Percentiles rank a stretch among this genome's conserved stretches.
phyloP scores from a whole-genome alignment of 2,113 vertebrate species.

The Rhea pennata region DNA sequence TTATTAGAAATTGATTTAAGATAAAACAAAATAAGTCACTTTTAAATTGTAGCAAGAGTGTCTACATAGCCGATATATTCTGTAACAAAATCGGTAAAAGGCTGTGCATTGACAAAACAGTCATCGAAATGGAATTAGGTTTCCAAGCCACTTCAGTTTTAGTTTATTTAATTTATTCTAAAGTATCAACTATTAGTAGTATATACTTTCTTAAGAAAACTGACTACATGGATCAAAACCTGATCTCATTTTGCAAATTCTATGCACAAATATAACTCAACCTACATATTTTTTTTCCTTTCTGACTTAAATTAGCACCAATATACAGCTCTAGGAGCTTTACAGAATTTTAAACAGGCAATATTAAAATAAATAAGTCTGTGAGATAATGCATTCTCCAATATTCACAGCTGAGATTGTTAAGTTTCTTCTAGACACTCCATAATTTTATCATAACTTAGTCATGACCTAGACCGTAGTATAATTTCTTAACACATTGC shows the following conservation, averaged over 20 bases:
- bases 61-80: background rate
- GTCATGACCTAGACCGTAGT: background rate
- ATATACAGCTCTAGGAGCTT: background rate
- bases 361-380: constrained; percentile 46
- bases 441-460: constrained; percentile 38
- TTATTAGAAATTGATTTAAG: constrained; percentile 57
- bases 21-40: background rate
- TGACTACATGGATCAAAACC: background rate
- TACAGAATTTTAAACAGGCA: background rate
- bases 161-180: constrained; percentile 4
- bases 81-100: background rate
- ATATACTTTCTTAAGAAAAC: background rate
- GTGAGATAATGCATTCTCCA: constrained; percentile 14
- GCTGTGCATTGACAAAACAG: background rate
- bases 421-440: constrained; percentile 34
- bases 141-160: constrained; percentile 17
- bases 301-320: background rate
- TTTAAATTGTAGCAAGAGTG: background rate
- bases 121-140: background rate
- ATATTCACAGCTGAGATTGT: constrained; percentile 9
- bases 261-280: background rate
- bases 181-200: background rate
- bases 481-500: constrained; percentile 6
- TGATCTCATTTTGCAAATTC: constrained; percentile 2
- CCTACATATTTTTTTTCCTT: background rate